These are phyloP conservation scores for Tachina lurida DNA, from an alignment of 2,888 invertebrate genomes.

Conservation along the genomic window DNA sequence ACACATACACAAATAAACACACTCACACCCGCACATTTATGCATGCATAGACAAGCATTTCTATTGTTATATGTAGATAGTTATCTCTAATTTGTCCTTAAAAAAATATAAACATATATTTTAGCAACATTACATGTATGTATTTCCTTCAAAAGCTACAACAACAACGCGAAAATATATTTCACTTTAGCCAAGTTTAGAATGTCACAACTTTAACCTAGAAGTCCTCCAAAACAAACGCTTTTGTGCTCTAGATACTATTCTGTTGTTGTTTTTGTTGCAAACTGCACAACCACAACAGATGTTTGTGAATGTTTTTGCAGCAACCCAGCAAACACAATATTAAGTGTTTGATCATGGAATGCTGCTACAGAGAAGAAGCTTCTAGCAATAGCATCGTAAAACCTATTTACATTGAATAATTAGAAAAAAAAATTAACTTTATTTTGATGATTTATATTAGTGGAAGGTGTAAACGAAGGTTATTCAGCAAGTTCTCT, in stretches of 20 bases:
- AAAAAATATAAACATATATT: no score
- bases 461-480: no score
- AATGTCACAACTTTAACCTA: conserved; percentile 59
- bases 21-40: neutral
- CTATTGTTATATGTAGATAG: neutral
- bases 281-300: conserved; percentile 29
- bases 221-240: conserved; percentile 2
- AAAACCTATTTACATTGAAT: no score
- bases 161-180: neutral
- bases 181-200: conserved; percentile 44
- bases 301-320: conserved; percentile 13
- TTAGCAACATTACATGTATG: neutral
- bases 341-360: neutral
- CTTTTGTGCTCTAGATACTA: conserved; percentile 17
- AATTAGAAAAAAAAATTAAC: no score
- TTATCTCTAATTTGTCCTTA: conserved; percentile 27
- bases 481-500: no score
- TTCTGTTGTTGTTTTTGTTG: conserved; percentile 7
- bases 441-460: no score
- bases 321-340: neutral
- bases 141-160: neutral
- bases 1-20: neutral
- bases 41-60: neutral
- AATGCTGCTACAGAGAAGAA: neutral
- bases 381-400: neutral